These are phyloP conservation scores for Limenitis camilla DNA, from an alignment of 2,888 invertebrate species.

Conservation along the genomic window DNA sequence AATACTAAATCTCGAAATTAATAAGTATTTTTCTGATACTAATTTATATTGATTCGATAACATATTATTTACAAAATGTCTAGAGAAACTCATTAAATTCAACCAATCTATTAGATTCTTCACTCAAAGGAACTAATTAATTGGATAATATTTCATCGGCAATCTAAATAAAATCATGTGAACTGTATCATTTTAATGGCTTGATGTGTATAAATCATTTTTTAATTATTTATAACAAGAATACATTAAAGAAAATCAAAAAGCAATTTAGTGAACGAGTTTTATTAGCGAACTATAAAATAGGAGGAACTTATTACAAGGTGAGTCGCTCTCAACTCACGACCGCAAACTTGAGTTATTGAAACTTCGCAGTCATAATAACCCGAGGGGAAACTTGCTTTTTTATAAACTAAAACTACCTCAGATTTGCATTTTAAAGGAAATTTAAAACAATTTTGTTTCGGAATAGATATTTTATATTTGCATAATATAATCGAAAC, in stretches of 20 bases:
- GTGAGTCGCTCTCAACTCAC: constrained; percentile 32
- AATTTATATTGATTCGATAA: too few species aligned
- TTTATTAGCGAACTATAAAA: constrained; percentile 28
- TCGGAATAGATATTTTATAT: constrained; percentile 2
- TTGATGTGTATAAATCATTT: neutral
- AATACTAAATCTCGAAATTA: too few species aligned
- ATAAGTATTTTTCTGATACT: too few species aligned
- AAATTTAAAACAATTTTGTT: constrained; percentile 10
- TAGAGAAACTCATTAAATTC: too few species aligned
- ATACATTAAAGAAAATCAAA: constrained; percentile 9
- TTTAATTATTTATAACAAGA: neutral
- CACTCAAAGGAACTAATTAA: too few species aligned
- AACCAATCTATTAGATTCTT: too few species aligned
- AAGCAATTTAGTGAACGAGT: constrained; percentile 23
- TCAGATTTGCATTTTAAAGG: constrained; percentile 30
- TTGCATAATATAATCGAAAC: neutral
- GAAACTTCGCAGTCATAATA: constrained; percentile 53
- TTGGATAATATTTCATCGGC: too few species aligned
- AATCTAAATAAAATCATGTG: too few species aligned
- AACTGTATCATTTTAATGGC: too few species aligned
- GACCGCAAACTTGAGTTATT: constrained; percentile 28
- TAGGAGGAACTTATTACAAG: constrained; percentile 32
- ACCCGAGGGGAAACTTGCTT: constrained; percentile 33
- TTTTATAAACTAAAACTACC: constrained; percentile 21
- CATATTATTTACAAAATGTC: too few species aligned